A percentile compares a stretch with the other conserved stretches of the same genome.
phyloP scores from a whole-genome alignment of 2,888 invertebrate genomes.

The Piscicola geometra region DNA sequence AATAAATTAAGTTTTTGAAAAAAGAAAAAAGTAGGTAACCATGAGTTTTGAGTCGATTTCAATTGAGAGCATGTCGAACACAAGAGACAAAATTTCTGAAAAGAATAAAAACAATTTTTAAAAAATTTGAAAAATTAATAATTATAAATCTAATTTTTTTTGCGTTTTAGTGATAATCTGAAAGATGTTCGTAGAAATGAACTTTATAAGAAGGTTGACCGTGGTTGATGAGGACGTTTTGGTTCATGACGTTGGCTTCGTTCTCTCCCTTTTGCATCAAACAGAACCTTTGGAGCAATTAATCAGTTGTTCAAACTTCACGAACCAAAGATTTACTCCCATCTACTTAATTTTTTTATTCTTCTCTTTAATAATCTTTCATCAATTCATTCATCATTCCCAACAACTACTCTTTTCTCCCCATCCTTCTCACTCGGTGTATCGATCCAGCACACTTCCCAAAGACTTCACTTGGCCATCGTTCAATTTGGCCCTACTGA shows the following conservation, averaged over 20 bases:
- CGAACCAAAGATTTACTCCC: neutral
- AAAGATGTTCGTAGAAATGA: neutral
- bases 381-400: neutral
- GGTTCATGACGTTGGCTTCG: constrained; percentile 48
- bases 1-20: neutral
- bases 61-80: constrained; percentile 47
- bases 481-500: constrained; percentile 49
- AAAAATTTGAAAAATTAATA: no score
- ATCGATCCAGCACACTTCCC: constrained; percentile 52
- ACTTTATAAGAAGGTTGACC: no score
- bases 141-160: no score
- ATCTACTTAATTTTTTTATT: neutral
- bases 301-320: neutral
- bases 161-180: neutral
- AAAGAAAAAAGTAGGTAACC: constrained; percentile 41
- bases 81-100: constrained; percentile 45
- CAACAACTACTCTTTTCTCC: neutral
- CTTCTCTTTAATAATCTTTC: no score
- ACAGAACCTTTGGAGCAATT: constrained; percentile 45
- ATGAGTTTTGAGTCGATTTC: constrained; percentile 47
- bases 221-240: constrained; percentile 47
- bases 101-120: no score
- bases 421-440: constrained; percentile 49
- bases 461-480: constrained; percentile 53
- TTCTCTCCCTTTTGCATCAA: constrained; percentile 44